Conservation (phyloP, 2,797 vertebrate species). For the Nothura maculosa region DNA sequence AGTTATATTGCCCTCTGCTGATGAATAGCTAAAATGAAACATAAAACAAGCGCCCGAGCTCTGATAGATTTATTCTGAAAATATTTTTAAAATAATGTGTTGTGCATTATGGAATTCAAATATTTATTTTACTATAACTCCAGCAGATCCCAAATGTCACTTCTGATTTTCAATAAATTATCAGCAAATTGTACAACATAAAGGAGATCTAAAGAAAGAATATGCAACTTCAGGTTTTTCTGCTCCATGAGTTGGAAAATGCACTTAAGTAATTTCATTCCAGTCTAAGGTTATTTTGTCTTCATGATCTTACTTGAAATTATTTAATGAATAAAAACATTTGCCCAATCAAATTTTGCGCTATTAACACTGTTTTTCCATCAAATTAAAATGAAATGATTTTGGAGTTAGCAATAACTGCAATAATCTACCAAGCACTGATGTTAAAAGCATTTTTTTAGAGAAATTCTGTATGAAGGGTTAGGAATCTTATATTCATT, state of each 20-base stretch:
- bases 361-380: neutral
- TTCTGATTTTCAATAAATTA: slow-evolving; percentile 1
- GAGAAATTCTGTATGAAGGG: neutral
- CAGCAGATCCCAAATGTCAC: neutral
- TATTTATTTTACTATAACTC: slow-evolving; percentile 20
- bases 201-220: neutral
- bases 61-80: neutral
- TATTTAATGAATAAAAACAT: neutral
- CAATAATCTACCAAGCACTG: neutral
- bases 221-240: neutral
- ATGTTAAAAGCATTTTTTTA: neutral
- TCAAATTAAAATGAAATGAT: neutral
- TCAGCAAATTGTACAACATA: neutral
- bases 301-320: neutral
- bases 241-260: slow-evolving; percentile 1
- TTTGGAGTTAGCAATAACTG: neutral
- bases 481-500: neutral
- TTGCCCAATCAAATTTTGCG: neutral
- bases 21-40: slow-evolving; percentile 41
- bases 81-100: neutral
- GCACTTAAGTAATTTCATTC: neutral
- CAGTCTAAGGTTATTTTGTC: neutral
- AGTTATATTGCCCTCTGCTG: slow-evolving; percentile 80
- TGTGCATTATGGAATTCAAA: slow-evolving; percentile 4
- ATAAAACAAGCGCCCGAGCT: neutral